phyloP scores from a whole-genome alignment of 2,888 invertebrate species.

The Alloplasta piceator region DNA sequence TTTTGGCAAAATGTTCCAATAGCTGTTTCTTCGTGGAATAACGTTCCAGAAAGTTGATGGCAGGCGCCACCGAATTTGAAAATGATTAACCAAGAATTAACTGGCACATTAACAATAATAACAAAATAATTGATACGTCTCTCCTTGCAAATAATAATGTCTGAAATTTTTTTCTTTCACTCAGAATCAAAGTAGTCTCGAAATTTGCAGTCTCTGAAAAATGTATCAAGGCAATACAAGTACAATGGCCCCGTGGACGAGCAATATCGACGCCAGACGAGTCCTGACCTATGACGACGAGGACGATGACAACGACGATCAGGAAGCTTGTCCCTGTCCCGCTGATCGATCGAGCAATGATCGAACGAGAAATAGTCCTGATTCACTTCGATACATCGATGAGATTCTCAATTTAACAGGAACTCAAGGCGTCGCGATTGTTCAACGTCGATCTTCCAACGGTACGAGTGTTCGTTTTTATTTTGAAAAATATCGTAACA shows the following conservation, averaged over 20 bases:
- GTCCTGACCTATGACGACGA: conserved; percentile 50
- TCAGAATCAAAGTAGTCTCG: background rate
- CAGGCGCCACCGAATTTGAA: too few relatives aligned
- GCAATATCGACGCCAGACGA: conserved; percentile 19
- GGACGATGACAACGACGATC: conserved; percentile 1
- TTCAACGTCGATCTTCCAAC: conserved; percentile 30
- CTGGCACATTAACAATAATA: too few relatives aligned
- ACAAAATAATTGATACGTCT: too few relatives aligned
- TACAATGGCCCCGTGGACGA: background rate
- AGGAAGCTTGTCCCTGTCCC: background rate
- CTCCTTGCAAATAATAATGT: too few relatives aligned
- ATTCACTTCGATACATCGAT: conserved; percentile 6
- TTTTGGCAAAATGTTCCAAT: too few relatives aligned
- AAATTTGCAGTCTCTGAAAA: background rate
- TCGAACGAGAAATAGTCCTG: background rate
- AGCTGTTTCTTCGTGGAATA: too few relatives aligned
- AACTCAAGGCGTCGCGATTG: conserved; percentile 45
- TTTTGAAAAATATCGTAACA: background rate
- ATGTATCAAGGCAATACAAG: background rate
- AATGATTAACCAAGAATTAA: too few relatives aligned
- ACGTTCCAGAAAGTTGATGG: too few relatives aligned
- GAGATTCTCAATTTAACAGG: conserved; percentile 4
- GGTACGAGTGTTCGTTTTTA: conserved; percentile 10
- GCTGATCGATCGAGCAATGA: background rate
- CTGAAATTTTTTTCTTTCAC: background rate